These are phyloP conservation scores for Pseudanteris insignis DNA, from an alignment of 2,888 invertebrate genomes.

Conservation along the genomic window DNA sequence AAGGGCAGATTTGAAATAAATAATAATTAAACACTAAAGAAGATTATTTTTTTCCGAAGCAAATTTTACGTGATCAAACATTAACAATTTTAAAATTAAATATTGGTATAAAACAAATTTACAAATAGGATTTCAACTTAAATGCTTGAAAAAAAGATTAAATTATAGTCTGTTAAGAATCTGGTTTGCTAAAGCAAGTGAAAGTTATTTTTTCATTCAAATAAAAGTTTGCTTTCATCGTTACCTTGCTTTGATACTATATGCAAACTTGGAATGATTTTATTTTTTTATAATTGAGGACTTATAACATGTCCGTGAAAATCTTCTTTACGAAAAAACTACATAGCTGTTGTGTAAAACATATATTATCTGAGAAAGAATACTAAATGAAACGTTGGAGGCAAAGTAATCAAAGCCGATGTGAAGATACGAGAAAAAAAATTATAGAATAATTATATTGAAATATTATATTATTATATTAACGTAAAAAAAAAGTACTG, in stretches of 20 bases:
- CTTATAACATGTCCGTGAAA: neutral
- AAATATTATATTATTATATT: slow-evolving; percentile 46
- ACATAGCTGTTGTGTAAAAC: slow-evolving; percentile 15
- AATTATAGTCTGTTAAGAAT: slow-evolving; percentile 24
- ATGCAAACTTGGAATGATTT: too few species aligned
- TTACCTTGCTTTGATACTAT: neutral
- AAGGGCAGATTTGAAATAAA: slow-evolving; percentile 11
- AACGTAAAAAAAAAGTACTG: slow-evolving; percentile 45
- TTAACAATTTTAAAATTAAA: too few species aligned
- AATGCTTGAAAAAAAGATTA: slow-evolving; percentile 22
- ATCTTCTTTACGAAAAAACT: slow-evolving; percentile 22
- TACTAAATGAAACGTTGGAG: slow-evolving; percentile 5
- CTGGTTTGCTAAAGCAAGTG: slow-evolving; percentile 10
- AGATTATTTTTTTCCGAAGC: too few species aligned
- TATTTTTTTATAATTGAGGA: neutral
- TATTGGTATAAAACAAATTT: too few species aligned
- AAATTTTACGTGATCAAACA: too few species aligned
- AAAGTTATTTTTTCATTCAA: slow-evolving; percentile 17
- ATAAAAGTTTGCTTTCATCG: slow-evolving; percentile 10
- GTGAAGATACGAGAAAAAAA: slow-evolving; percentile 14
- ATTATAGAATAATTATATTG: slow-evolving; percentile 38
- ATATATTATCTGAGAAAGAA: slow-evolving; percentile 1
- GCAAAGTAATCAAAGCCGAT: slow-evolving; percentile 36
- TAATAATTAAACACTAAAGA: slow-evolving; percentile 10
- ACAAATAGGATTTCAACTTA: slow-evolving; percentile 34